phyloP scores from a whole-genome alignment of 2,797 vertebrate species.

The Poliocrania exsul region DNA sequence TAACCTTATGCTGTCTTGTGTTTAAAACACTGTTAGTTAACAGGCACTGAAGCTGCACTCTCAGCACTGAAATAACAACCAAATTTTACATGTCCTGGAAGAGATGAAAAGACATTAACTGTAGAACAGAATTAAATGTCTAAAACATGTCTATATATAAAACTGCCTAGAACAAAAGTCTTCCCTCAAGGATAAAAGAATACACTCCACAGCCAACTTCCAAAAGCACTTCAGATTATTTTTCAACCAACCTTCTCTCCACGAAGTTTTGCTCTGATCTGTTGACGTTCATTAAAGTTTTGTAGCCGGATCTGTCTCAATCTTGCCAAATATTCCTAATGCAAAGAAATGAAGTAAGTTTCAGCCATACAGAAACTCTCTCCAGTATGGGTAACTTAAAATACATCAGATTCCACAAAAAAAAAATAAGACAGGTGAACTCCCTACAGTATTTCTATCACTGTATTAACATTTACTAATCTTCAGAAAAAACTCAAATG shows the following conservation, averaged over 20 bases:
- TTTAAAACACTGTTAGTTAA: background rate
- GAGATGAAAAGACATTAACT: background rate
- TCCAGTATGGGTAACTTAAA: background rate
- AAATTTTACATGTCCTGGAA: background rate
- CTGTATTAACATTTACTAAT: background rate
- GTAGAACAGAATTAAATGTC: background rate
- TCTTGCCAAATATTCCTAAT: slow-evolving; percentile 92
- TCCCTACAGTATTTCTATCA: background rate
- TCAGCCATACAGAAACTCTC: background rate
- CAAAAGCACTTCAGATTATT: background rate
- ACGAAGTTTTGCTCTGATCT: slow-evolving; percentile 95
- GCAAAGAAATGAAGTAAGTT: background rate
- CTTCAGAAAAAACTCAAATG: background rate
- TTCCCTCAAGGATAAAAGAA: background rate
- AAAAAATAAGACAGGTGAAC: background rate
- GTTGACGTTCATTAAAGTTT: slow-evolving; percentile 97
- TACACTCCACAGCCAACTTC: background rate
- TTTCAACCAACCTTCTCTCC: slow-evolving; percentile 89
- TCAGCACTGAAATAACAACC: background rate
- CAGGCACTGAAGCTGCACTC: background rate
- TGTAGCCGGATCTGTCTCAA: slow-evolving; percentile 94
- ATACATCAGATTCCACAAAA: background rate
- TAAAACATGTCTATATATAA: background rate
- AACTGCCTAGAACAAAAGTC: background rate
- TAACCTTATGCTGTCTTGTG: background rate